Evolutionary conservation across 53 echinoderm and acorn worm species (phyloP), one percentile per base, ranked within the genome.

Genomic region (Holothuria leucospilota): DNA sequence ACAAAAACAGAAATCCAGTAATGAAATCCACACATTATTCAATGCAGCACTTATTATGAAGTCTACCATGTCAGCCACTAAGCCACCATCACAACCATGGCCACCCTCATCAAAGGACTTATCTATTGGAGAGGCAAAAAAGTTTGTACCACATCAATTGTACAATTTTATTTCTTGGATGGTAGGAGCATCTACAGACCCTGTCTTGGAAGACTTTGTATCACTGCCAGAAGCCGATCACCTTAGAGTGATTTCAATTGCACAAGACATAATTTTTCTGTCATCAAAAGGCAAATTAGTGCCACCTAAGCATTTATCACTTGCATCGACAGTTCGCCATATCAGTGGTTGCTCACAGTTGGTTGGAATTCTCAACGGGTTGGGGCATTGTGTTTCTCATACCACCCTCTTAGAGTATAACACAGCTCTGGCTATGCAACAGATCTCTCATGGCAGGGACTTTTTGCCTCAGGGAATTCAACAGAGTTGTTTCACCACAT

Each of bases 91-190:
- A 42, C 42, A 5, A 52, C 52, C 52, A 8, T 52, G 52, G 52
- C 52, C 52, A 52, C 52, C 52, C 9, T 6, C 52, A 52, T 8
- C 52, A 2, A 52, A 8, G 10, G 13, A 52, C 52, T 52, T 52
- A 8, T 11, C 52, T 11, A 1, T 52, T 52, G 52, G 9, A 11
- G 13, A 11, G 9, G 52, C 52, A 8, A 52, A 10, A 52, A 13
- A 52, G 9, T 11, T 52, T 8, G 52, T 52, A 2, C 72, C 72
- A 39, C 41, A 40, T 20, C 2, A 87, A 61, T 61, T 90, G 46
- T 93, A 51, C 38, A 93, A 93, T 77, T 87, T 93, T 38, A n/a
- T 93, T 15, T 87, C 93, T 39, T 93, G 93, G 93, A 3, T 77
- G 69, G 78, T 78, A 18, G 90, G 90, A 11, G 63, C 83, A 64